phyloP scores from a whole-genome alignment of 2,888 invertebrate genomes.

The Mesorhabditis belari region DNA sequence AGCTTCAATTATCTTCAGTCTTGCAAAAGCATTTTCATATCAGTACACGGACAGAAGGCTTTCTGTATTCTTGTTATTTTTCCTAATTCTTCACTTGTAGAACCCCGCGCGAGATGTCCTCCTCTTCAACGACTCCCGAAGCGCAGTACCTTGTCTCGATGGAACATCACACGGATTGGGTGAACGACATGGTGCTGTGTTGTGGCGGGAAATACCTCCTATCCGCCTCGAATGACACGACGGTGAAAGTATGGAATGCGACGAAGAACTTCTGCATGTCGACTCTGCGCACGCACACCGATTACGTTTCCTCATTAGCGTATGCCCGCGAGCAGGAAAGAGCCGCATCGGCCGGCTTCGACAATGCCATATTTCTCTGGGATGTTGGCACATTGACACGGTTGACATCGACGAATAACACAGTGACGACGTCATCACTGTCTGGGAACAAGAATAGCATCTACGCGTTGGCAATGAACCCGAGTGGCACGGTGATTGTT shows the following conservation, averaged over 20 bases:
- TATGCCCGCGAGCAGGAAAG: slow-evolving; percentile 90
- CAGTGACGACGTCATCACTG: slow-evolving; percentile 92
- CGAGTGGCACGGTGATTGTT: slow-evolving; percentile 85
- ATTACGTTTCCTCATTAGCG: slow-evolving; percentile 93
- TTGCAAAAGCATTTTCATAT: not conserved
- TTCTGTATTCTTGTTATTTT: no score
- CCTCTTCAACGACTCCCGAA: slow-evolving; percentile 9
- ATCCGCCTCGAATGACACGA: slow-evolving; percentile 96
- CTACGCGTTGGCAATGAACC: slow-evolving; percentile 96
- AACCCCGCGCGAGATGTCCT: slow-evolving; percentile 13
- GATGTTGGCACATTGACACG: slow-evolving; percentile 96
- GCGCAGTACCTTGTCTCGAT: slow-evolving; percentile 80
- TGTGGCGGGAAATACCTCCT: slow-evolving; percentile 94
- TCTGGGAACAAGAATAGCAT: slow-evolving; percentile 96
- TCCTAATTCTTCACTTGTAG: not conserved
- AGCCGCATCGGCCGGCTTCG: slow-evolving; percentile 87
- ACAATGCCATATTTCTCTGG: slow-evolving; percentile 93
- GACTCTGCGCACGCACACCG: slow-evolving; percentile 87
- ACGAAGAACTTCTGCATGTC: slow-evolving; percentile 99
- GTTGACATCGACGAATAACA: slow-evolving; percentile 93
- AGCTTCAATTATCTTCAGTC: not conserved
- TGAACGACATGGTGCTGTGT: slow-evolving; percentile 95
- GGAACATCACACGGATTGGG: slow-evolving; percentile 99
- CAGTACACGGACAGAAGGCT: no score
- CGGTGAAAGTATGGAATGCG: slow-evolving; percentile 99